A percentile compares a stretch with the other conserved stretches of the same genome.
These are phyloP conservation scores for Patella depressa DNA, from an alignment of 2,888 invertebrate species.

Conservation along the genomic window DNA sequence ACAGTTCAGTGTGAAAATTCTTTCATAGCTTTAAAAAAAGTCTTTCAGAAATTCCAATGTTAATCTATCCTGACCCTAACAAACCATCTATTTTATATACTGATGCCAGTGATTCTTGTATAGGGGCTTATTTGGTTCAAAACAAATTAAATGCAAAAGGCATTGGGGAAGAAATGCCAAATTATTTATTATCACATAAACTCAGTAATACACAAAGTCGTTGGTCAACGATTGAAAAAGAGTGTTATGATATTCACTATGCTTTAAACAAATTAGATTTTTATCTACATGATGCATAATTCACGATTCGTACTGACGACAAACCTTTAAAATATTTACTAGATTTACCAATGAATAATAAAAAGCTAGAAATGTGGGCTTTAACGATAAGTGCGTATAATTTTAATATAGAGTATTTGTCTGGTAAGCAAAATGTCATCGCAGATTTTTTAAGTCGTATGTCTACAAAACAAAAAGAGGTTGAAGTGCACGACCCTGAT, in stretches of 20 bases:
- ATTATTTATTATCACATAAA: slow-evolving; percentile 2
- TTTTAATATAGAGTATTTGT: slow-evolving; percentile 29
- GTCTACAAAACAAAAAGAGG: background rate
- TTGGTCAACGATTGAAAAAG: slow-evolving; percentile 18
- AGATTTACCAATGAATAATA: slow-evolving; percentile 32
- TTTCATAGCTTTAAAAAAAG: slow-evolving; percentile 27
- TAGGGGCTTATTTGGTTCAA: slow-evolving; percentile 13
- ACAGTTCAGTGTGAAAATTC: slow-evolving; percentile 13
- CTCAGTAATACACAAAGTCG: no score
- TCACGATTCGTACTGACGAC: slow-evolving; percentile 28
- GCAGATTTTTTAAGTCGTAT: slow-evolving; percentile 23
- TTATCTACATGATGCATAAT: slow-evolving; percentile 27
- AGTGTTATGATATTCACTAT: slow-evolving; percentile 19
- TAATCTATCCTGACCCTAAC: slow-evolving; percentile 28
- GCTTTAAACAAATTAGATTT: slow-evolving; percentile 28
- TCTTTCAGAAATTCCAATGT: slow-evolving; percentile 19
- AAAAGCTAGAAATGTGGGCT: slow-evolving; percentile 35
- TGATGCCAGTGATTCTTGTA: background rate
- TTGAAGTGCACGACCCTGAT: background rate
- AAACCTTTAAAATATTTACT: slow-evolving; percentile 29
- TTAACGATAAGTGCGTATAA: slow-evolving; percentile 32
- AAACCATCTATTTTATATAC: slow-evolving; percentile 30
- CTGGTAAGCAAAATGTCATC: slow-evolving; percentile 23
- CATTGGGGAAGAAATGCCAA: background rate
- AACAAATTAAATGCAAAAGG: background rate